Evolutionary conservation across 2,113 vertebrate species (phyloP).

Genomic region (Percopsis transmontana): DNA sequence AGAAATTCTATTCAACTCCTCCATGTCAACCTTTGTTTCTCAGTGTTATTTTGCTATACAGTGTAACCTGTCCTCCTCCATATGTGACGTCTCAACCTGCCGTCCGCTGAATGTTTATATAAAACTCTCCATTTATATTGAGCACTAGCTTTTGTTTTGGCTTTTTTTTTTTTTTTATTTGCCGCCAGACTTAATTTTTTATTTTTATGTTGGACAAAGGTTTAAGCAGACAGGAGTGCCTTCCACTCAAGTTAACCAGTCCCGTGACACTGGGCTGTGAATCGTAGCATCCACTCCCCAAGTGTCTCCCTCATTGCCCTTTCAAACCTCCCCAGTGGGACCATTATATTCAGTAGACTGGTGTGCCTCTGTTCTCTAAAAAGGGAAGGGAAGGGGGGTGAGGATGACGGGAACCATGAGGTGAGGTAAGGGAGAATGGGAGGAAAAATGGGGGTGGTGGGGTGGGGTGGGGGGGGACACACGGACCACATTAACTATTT

Average conservation of each 20-base stretch:
- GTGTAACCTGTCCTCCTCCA: neutral
- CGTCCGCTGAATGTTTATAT: neutral
- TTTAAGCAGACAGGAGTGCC: constrained; percentile 37
- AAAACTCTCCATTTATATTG: neutral
- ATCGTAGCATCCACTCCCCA: constrained; percentile 44
- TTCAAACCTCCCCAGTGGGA: constrained; percentile 54
- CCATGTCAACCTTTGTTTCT: neutral
- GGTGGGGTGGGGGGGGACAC: constrained; percentile 34
- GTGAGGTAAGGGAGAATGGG: constrained; percentile 2
- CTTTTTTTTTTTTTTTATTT: constrained; percentile 11
- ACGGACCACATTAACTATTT: constrained; percentile 77
- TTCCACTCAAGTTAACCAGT: constrained; percentile 53
- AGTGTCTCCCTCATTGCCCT: constrained; percentile 36
- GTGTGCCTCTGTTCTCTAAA: constrained; percentile 34
- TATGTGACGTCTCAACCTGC: constrained; percentile 14
- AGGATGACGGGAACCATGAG: constrained; percentile 33
- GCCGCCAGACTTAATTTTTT: neutral
- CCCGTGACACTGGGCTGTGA: constrained; percentile 48
- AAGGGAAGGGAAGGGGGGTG: constrained; percentile 23
- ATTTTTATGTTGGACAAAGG: constrained; percentile 20
- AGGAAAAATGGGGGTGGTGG: constrained; percentile 23
- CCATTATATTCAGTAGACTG: constrained; percentile 56
- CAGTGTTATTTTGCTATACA: neutral
- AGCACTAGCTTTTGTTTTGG: constrained; percentile 6
- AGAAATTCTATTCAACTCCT: constrained; percentile 14